Conservation (phyloP, 2,797 vertebrate species). For the Alauda arvensis region DNA sequence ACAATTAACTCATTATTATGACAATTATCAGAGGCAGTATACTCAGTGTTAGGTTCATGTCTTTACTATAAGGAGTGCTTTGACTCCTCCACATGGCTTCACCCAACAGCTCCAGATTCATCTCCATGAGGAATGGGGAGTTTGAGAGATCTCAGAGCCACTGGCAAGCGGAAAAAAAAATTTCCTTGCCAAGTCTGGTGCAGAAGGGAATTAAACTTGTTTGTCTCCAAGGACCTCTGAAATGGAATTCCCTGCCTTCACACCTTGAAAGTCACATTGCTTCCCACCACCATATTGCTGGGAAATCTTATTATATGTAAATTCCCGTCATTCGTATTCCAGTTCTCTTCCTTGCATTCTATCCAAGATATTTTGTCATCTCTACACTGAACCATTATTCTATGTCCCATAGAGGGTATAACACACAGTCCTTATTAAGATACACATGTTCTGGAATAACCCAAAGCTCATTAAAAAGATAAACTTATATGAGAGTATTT, state of each 20-base stretch:
- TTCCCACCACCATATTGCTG: background rate
- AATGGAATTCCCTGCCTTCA: background rate
- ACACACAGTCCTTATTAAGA: conserved; percentile 36
- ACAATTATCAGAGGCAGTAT: background rate
- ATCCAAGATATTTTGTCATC: conserved; percentile 38
- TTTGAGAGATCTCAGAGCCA: background rate
- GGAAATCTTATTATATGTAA: conserved; percentile 30
- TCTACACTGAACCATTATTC: conserved; percentile 19
- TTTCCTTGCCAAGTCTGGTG: background rate
- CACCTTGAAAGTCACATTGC: background rate
- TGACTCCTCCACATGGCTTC: background rate
- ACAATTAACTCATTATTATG: background rate
- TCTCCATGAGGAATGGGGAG: background rate
- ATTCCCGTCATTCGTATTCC: background rate
- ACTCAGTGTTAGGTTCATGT: background rate
- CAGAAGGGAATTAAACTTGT: background rate
- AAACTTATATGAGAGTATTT: conserved; percentile 31
- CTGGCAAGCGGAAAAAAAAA: background rate
- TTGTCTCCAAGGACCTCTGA: background rate
- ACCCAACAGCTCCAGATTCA: background rate
- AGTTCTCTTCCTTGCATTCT: background rate
- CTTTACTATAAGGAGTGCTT: background rate
- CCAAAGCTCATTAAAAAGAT: conserved; percentile 57
- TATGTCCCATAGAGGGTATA: conserved; percentile 47
- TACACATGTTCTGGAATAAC: conserved; percentile 21